These are phyloP conservation scores for Macrochelys suwanniensis DNA, from an alignment of 2,797 vertebrate species.

Conservation along the genomic window DNA sequence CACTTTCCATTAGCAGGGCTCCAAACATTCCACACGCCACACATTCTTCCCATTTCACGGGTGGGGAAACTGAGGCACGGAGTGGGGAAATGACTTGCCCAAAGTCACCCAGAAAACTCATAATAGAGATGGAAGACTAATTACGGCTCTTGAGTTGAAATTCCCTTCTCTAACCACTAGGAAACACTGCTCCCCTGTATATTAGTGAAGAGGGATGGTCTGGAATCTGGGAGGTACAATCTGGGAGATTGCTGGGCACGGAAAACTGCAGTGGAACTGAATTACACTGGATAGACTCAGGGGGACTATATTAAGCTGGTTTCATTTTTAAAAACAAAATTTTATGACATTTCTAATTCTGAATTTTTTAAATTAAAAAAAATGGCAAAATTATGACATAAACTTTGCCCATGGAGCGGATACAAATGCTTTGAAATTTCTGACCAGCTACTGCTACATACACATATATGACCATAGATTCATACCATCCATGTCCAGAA, in stretches of 20 bases:
- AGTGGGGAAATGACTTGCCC: background rate
- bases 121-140: background rate
- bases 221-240: background rate
- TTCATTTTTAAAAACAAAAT: background rate
- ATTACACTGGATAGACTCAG: background rate
- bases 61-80: background rate
- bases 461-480: background rate
- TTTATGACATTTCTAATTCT: background rate
- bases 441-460: background rate
- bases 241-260: background rate
- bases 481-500: background rate
- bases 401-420: background rate
- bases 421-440: background rate
- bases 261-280: background rate
- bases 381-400: background rate
- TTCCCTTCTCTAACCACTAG: background rate
- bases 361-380: background rate
- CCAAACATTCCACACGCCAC: background rate
- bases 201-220: background rate
- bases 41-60: background rate
- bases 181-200: background rate
- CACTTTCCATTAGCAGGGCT: background rate
- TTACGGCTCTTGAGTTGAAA: background rate
- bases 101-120: background rate
- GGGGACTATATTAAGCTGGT: background rate